A percentile compares a stretch with the other conserved stretches of the same genome.
Evolutionary conservation across 2,888 invertebrate species (phyloP).

Genomic region (Carpatolechia fugitivella): DNA sequence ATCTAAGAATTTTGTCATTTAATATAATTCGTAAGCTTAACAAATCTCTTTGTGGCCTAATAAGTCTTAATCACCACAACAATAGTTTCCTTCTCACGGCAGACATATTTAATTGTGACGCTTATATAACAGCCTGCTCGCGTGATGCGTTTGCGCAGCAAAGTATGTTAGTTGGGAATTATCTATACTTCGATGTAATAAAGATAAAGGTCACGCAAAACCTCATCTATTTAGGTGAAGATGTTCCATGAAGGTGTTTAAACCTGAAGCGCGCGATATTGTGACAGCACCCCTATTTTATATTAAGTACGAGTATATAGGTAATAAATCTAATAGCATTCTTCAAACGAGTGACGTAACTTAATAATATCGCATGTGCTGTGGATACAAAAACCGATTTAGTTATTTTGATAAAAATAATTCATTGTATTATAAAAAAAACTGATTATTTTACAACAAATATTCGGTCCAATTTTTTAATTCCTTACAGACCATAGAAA

Average conservation of each 20-base stretch:
- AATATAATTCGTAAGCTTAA: constrained; percentile 14
- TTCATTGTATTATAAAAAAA: too few species aligned
- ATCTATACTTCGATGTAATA: constrained; percentile 22
- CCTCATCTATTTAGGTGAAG: background rate
- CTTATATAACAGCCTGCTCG: constrained; percentile 29
- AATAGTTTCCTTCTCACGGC: constrained; percentile 29
- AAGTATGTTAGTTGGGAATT: constrained; percentile 23
- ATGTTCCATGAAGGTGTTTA: background rate
- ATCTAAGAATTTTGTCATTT: background rate
- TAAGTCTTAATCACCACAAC: constrained; percentile 28
- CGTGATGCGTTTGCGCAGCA: constrained; percentile 23
- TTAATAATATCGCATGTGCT: too few species aligned
- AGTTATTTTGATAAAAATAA: too few species aligned
- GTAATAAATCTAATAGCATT: too few species aligned
- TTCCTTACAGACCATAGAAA: too few species aligned
- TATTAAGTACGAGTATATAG: too few species aligned
- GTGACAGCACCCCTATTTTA: too few species aligned
- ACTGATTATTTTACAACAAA: too few species aligned
- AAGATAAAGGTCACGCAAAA: constrained; percentile 24
- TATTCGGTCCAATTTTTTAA: too few species aligned
- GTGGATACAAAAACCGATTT: too few species aligned
- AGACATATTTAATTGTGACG: constrained; percentile 26
- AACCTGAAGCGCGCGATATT: too few species aligned
- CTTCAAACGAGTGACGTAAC: too few species aligned
- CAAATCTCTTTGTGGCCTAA: constrained; percentile 26